These are phyloP conservation scores for Anolis sagrei DNA, from an alignment of 2,113 vertebrate genomes.

Conservation along the genomic window DNA sequence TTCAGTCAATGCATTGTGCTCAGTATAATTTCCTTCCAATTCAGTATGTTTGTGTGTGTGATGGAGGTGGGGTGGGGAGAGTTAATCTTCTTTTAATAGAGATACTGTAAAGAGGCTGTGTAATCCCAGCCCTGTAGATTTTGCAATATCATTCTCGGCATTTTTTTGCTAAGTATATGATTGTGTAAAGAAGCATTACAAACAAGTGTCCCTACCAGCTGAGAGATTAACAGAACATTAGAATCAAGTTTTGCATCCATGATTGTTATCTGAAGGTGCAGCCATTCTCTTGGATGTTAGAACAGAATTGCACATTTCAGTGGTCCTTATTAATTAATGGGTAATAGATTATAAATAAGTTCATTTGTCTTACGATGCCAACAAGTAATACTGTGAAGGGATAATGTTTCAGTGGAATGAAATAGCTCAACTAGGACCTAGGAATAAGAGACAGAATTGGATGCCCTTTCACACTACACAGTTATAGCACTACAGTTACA, in stretches of 20 bases:
- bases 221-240: background rate
- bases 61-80: background rate
- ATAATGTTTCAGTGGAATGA: background rate
- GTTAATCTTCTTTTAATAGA: background rate
- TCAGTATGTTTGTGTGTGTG: background rate
- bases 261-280: background rate
- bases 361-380: background rate
- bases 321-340: background rate
- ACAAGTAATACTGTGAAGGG: background rate
- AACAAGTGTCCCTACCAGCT: background rate
- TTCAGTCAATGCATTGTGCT: background rate
- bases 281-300: background rate
- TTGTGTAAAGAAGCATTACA: background rate
- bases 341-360: background rate
- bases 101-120: background rate
- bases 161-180: background rate
- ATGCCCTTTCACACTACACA: too few relatives aligned
- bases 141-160: conserved; percentile 2
- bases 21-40: background rate
- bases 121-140: conserved; percentile 12
- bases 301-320: background rate
- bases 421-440: background rate
- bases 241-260: background rate
- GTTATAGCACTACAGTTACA: too few relatives aligned
- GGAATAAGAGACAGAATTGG: too few relatives aligned